phyloP scores from a whole-genome alignment of 2,113 vertebrate genomes.

The Clarias magur region DNA sequence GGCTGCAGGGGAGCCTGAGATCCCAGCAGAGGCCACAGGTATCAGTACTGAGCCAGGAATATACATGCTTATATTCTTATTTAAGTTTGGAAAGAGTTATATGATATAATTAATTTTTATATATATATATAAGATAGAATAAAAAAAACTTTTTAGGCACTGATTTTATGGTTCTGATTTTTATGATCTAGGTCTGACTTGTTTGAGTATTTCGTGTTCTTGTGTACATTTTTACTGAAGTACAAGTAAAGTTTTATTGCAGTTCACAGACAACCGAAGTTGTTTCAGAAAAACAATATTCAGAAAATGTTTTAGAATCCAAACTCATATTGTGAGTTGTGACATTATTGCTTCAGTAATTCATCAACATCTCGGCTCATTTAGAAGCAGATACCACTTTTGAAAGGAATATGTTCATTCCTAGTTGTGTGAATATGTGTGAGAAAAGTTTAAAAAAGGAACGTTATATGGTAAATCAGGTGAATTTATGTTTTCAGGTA shows the following conservation, averaged over 20 bases:
- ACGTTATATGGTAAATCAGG: too few species aligned
- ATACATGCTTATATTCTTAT: too few species aligned
- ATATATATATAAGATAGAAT: neutral
- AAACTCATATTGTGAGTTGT: too few species aligned
- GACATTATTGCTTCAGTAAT: neutral
- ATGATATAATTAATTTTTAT: too few species aligned
- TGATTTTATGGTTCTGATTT: too few species aligned
- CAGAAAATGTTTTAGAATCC: too few species aligned
- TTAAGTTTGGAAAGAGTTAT: too few species aligned
- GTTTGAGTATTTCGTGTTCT: neutral
- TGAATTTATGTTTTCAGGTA: slow-evolving; percentile 37
- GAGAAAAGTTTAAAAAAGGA: neutral
- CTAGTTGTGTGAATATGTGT: neutral
- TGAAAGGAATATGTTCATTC: neutral
- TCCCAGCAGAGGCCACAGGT: slow-evolving; percentile 77
- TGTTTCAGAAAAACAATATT: too few species aligned
- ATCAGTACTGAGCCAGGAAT: slow-evolving; percentile 69
- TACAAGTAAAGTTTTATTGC: neutral
- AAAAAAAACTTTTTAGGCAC: too few species aligned
- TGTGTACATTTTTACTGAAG: neutral
- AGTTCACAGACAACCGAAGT: neutral
- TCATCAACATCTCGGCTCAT: neutral
- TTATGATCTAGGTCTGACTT: neutral
- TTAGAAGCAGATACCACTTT: neutral
- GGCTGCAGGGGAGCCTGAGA: slow-evolving; percentile 73